Conservation (phyloP, 2,797 vertebrate genomes). For the Gallinago nigripennis region DNA sequence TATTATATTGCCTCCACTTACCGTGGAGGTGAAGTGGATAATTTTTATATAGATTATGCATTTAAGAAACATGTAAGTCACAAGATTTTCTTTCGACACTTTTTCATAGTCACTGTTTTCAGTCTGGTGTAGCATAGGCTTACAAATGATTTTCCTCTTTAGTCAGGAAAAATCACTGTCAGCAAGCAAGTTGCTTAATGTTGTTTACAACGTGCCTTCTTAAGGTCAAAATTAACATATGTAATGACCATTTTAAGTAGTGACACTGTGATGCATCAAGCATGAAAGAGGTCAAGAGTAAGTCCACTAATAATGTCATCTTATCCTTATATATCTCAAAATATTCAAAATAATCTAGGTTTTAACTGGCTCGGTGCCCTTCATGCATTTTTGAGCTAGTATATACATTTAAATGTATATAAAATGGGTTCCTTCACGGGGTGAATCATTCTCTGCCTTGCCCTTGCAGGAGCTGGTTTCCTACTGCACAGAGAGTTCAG, state of each 20-base stretch:
- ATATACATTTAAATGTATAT: background rate
- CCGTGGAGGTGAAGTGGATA: background rate
- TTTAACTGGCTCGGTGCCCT: background rate
- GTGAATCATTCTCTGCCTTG: background rate
- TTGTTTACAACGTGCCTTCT: constrained; percentile 31
- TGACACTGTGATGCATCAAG: constrained; percentile 41
- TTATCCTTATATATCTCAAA: background rate
- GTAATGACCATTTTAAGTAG: constrained; percentile 48
- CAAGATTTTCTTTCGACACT: background rate
- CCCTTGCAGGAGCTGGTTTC: background rate
- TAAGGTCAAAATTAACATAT: constrained; percentile 63
- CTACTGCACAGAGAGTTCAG: background rate
- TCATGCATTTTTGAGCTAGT: background rate
- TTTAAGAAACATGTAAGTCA: background rate
- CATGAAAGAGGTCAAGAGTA: constrained; percentile 32
- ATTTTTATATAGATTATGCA: background rate
- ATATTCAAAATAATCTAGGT: background rate
- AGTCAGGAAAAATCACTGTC: constrained; percentile 12
- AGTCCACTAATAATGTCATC: background rate
- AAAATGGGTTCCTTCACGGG: background rate
- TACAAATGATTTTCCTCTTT: background rate
- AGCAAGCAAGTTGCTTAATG: constrained; percentile 42
- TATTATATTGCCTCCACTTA: background rate
- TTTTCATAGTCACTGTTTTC: background rate
- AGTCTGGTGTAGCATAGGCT: background rate